Conservation (phyloP, 2,113 vertebrate genomes). For the Gallinago media region DNA sequence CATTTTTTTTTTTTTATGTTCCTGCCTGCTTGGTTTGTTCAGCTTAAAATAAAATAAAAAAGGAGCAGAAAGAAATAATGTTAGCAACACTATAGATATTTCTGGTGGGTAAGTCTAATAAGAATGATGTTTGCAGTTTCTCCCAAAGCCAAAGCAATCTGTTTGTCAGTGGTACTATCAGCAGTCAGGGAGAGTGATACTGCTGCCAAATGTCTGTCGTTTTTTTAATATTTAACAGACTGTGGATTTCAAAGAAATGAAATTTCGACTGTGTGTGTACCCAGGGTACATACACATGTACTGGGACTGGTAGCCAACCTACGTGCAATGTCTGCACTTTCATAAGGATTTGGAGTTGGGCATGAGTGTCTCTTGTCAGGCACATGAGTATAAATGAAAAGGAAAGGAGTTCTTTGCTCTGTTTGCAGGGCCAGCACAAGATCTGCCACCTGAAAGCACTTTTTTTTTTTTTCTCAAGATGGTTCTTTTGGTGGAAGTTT, state of each 20-base stretch:
- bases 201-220: neutral
- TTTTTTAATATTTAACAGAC: neutral
- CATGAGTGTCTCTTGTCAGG: neutral
- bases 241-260: neutral
- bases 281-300: neutral
- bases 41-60: neutral
- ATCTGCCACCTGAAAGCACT: neutral
- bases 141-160: neutral
- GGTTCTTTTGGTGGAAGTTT: neutral
- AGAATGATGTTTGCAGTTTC: neutral
- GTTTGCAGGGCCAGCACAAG: neutral
- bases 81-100: neutral
- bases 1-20: neutral
- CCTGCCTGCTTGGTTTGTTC: neutral
- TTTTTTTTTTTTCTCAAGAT: neutral
- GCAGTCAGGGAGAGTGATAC: neutral
- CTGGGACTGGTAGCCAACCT: neutral
- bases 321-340: neutral
- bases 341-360: neutral
- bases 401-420: neutral
- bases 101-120: neutral
- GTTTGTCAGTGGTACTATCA: neutral
- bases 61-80: neutral
- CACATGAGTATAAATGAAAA: neutral
- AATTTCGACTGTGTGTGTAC: neutral